A percentile compares a stretch with the other conserved stretches of the same genome.
These are phyloP conservation scores for Drosophila mimica DNA, from an alignment of 2,888 invertebrate species.

Conservation along the genomic window DNA sequence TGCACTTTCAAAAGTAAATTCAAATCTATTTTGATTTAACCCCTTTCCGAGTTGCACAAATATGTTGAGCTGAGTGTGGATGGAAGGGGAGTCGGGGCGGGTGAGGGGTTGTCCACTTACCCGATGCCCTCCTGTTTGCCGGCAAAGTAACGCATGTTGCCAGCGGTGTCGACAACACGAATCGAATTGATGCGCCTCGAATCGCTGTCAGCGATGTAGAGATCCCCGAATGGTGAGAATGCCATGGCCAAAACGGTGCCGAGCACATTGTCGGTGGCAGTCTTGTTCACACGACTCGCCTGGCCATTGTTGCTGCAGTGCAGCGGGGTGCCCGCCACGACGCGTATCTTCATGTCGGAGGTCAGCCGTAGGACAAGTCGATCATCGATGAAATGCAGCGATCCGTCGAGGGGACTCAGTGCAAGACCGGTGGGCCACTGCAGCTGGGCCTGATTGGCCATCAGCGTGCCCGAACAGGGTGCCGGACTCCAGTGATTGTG, in stretches of 20 bases:
- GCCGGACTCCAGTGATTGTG: conserved; percentile 97
- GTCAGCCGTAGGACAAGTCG: conserved; percentile 96
- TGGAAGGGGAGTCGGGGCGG: background rate
- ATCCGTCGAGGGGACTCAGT: conserved; percentile 96
- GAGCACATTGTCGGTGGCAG: conserved; percentile 88
- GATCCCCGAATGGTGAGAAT: conserved; percentile 95
- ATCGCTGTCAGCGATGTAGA: conserved; percentile 97
- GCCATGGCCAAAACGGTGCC: conserved; percentile 95
- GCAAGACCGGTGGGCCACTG: conserved; percentile 99
- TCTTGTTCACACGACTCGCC: conserved; percentile 86
- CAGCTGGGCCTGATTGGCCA: conserved; percentile 94
- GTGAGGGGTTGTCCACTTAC: conserved; percentile 71
- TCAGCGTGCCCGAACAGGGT: conserved; percentile 94
- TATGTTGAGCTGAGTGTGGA: conserved; percentile 4
- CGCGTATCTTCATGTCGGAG: conserved; percentile 95
- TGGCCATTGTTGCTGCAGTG: conserved; percentile 91
- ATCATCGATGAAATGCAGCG: conserved; percentile 97
- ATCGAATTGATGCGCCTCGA: conserved; percentile 93
- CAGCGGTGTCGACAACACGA: conserved; percentile 94
- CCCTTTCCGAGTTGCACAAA: background rate
- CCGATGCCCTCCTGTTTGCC: conserved; percentile 89
- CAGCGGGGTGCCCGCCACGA: conserved; percentile 96
- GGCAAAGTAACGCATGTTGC: conserved; percentile 95
- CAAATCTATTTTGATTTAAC: no score
- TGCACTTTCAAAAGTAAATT: no score